A percentile compares a stretch with the other conserved stretches of the same genome.
Evolutionary conservation across 2,113 vertebrate species (phyloP).

Genomic region (Platysteira castanea): DNA sequence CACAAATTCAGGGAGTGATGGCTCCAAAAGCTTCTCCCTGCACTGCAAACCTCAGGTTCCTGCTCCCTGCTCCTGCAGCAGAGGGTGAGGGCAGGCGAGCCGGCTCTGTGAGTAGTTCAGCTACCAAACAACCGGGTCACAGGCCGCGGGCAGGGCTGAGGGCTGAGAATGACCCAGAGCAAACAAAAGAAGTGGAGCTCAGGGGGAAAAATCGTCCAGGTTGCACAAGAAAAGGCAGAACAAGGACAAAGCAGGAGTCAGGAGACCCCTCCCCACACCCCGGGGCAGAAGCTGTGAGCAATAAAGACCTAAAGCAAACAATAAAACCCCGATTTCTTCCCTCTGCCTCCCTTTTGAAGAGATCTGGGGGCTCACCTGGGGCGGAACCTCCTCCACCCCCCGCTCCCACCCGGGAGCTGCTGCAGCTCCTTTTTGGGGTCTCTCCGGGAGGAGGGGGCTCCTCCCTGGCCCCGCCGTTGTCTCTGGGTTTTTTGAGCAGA

Average conservation of each 20-base stretch:
- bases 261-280: background rate
- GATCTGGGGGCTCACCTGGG: background rate
- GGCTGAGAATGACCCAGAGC: background rate
- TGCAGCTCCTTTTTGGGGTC: background rate
- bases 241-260: background rate
- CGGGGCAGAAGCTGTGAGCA: fast-evolving
- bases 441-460: no score
- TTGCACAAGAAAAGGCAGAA: background rate
- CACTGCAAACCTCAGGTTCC: background rate
- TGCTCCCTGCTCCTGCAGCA: background rate
- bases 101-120: background rate
- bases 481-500: background rate
- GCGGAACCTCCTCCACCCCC: background rate
- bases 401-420: background rate
- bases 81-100: background rate
- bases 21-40: background rate
- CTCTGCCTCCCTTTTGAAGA: background rate
- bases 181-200: background rate
- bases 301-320: background rate
- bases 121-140: background rate
- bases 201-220: background rate
- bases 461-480: background rate
- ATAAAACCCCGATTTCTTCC: background rate
- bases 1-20: background rate
- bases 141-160: background rate